Evolutionary conservation across 2,797 vertebrate species (phyloP), one percentile per base, ranked within the genome.

Genomic region (Denticeps clupeoides): DNA sequence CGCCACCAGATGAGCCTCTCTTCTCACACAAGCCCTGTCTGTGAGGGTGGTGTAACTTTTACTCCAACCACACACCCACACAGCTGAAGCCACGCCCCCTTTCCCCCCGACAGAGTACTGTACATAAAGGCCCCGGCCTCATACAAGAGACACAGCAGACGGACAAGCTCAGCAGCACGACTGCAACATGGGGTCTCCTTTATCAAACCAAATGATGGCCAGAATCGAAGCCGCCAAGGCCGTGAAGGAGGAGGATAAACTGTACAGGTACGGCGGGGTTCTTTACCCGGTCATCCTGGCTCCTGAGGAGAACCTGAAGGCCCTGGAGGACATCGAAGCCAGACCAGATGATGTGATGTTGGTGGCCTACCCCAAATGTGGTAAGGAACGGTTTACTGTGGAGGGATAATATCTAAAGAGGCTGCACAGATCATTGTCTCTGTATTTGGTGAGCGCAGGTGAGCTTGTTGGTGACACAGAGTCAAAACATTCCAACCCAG

Each of bases 331-430:
- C 41, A 32, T 87, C 23, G 48, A 75, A 56, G 83, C 77, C 19
- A 65, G 82, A 41, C 57, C 57, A 2, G 77, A 87, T 1, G 86
- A 88, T 58, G 10, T 87, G 31, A 38, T 87, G 65, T 55, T 87
- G 4, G 79, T 78, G 16, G 80, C 82, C 3, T 89, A 87, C 53
- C 86, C 86, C 4, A 90, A 89, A 61, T 87, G 82, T 43, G 86
- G 86, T 89, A 68, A 86, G n/a, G n/a, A n/a, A n/a, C n/a, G n/a
- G 72, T 75, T 0, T 10, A 4, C 24, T 9, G 3, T n/a, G 27
- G 10, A 19, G 2, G 24, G 42, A 28, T 3, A 28, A 28, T 11
- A 28, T 11, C 10, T 28, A 28, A 5, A 28, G 9, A 28, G 28
- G n/a, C n/a, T n/a, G n/a, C n/a, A n/a, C n/a, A n/a, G n/a, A n/a